Base-by-base conservation (phyloP, 2,797 vertebrate genomes). In the Galaxias olidus region DNA sequence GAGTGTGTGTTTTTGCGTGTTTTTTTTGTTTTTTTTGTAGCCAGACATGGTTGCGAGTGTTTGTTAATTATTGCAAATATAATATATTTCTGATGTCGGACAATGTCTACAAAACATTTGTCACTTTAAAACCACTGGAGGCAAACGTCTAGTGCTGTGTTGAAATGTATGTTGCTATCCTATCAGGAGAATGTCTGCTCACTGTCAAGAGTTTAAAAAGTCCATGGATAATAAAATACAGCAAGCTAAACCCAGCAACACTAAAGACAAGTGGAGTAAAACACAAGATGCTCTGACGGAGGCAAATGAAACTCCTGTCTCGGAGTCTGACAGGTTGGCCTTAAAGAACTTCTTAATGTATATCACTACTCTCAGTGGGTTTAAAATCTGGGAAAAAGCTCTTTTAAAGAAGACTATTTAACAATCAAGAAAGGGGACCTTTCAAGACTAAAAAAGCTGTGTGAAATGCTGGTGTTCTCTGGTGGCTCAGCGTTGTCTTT, bases 301-400 rank as follows among this genome's bases (percentile, higher is more conserved):
- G 73, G 73, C 77, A 82, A 71, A 43, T 69, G 80, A 79, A 53
- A 61, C 74, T 65, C 66, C 80, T 55, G 74, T 84, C 75, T 76
- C 15, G 71, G 79, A 82, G 48, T 74, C 84, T 66, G 51, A 89
- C 81, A 92, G 91, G 89, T 92, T 90, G 83, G 87, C 72, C 63
- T 73, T 69, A 51, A n/a, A 18, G 62, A 71, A 79, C 53, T 56
- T 17, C 15, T 12, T 10, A 17, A 10, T n/a, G 4, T 14, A 47
- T 48, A 71, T 12, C 30, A 10, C 44, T 71, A 41, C 57, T 70
- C 43, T 59, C 58, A 40, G 10, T 60, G 59, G 46, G 46, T 13
- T 30, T 50, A 41, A 41, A 18, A 48, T 46, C 46, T 49, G 13
- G 56, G 46, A 12, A 47, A 47, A 47, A 44, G 14, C 47, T 61